Evolutionary conservation across 2,888 invertebrate genomes (phyloP), one percentile per base, ranked within the genome.

Genomic region (Sinotaia quadrata): DNA sequence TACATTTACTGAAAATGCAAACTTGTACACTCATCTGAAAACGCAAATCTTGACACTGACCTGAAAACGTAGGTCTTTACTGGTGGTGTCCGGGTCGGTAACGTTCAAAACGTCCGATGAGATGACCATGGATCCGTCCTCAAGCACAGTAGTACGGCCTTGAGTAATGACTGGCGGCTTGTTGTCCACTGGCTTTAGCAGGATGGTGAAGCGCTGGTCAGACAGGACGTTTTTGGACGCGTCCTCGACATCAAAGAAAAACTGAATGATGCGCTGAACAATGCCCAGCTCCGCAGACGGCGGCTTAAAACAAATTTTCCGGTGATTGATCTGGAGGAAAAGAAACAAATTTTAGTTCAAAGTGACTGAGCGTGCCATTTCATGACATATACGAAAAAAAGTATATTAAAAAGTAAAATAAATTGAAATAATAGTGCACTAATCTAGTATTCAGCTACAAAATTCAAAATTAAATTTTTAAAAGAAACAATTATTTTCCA

Each of bases 241-340:
- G 68, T 88, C 88, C 65, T 82, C 77, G 5, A 87, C 88, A 61
- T 81, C 78, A 69, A 84, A 88, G 65, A 78, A 76, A 75, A 88
- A 84, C 68, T 86, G 84, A 36, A 88, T 79, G 29, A 85, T 78
- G 57, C 86, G 78, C n/a, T 84, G 81, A 0, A 83, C 78, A 41
- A 87, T 75, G 1, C 88, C 87, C 5, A 87, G 76, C 67, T 88
- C 88, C 34, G 78, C 75, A 21, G 71, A 73, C 4, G 87, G 87
- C 0, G 88, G 87, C 36, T 79, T 73, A 70, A 85, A 88, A 69
- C 88, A 86, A 18, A 88, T 79, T 75, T 87, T 87, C 52, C 82
- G 81, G 68, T 88, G 86, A 71, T 86, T 87, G n/a, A 88, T 77
- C 75, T 87, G 83, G 10, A 21, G 27, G 21, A 21, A 33, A 56